Evolutionary conservation across 2,888 invertebrate genomes (phyloP), one percentile per base, ranked within the genome.

Genomic region (Ceriagrion tenellum): DNA sequence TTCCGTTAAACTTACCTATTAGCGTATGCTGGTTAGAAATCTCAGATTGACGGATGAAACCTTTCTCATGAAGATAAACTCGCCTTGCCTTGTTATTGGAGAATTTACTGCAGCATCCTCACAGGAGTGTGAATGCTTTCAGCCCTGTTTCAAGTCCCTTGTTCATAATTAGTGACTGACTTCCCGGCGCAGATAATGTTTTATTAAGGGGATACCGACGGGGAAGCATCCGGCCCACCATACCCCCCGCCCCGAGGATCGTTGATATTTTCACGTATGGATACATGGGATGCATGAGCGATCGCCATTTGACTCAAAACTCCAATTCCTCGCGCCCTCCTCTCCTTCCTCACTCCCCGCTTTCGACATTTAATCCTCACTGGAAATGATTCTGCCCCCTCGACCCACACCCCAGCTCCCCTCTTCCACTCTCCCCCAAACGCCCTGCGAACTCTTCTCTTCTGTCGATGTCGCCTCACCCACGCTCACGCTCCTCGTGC

Each of bases 311-410:
- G 81, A 81, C 35, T 69, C 69, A 69, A n/a, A 69, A 69, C 69
- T 26, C n/a, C 69, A n/a, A 26, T n/a, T 26, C 26, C 69, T 26
- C 26, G 26, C 69, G 23, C n/a, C 3, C n/a, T n/a, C 26, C 18
- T 1, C 35, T 35, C 35, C 16, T 26, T 16, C n/a, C n/a, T n/a
- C n/a, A n/a, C 81, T 81, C 30, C 81, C 81, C 18, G 81, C 81
- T 81, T 81, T 81, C 81, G 35, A 81, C 35, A 81, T 81, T 81
- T 81, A 81, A 81, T 81, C 81, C 81, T 81, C 81, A 16, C 35
- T 81, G 81, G 12, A 81, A 81, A 81, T 35, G 30, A 81, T 81
- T 81, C 81, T 30, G n/a, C 74, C 74, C 16, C 74, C 30, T 23
- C 23, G 13, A 8, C 26, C 59, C 59, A n/a, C 35, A 59, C 35